Evolutionary conservation across 2,888 invertebrate genomes (phyloP).

Genomic region (Octodonta nipae): DNA sequence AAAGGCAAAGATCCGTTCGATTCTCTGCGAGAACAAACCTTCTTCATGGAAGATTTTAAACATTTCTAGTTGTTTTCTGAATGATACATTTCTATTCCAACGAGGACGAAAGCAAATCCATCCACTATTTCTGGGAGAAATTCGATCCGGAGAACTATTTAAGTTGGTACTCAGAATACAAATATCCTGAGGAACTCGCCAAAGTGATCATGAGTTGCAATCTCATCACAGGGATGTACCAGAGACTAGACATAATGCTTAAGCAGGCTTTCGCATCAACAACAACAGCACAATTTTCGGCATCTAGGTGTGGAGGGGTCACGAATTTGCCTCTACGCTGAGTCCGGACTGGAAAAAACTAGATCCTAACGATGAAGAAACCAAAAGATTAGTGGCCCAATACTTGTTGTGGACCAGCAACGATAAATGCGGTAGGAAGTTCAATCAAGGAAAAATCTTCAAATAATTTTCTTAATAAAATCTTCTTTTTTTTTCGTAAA

Average conservation of each 20-base stretch:
- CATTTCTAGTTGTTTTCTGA: no score
- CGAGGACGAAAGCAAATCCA: slow-evolving; percentile 80
- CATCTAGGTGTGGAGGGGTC: slow-evolving; percentile 96
- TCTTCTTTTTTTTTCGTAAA: no score
- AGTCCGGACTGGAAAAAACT: no score
- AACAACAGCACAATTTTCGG: slow-evolving; percentile 88
- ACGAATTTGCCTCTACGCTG: slow-evolving; percentile 76
- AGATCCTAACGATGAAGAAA: no score
- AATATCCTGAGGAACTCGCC: slow-evolving; percentile 81
- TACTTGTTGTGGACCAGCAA: no score
- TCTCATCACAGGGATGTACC: slow-evolving; percentile 94
- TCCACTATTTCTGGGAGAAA: slow-evolving; percentile 97
- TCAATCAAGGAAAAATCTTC: no score
- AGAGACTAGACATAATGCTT: slow-evolving; percentile 94
- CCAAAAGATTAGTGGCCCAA: no score
- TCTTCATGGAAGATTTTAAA: slow-evolving; percentile 95
- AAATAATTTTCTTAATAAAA: no score
- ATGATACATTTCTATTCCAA: slow-evolving; percentile 97
- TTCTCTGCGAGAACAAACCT: slow-evolving; percentile 78
- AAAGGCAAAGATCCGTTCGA: slow-evolving; percentile 87
- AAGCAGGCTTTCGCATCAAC: slow-evolving; percentile 91
- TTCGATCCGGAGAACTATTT: slow-evolving; percentile 93
- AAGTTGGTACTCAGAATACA: slow-evolving; percentile 95
- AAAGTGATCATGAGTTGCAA: slow-evolving; percentile 86
- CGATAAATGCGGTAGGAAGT: no score